These are phyloP conservation scores for Nothoprocta perdicaria DNA, from an alignment of 2,113 vertebrate species.

Conservation along the genomic window DNA sequence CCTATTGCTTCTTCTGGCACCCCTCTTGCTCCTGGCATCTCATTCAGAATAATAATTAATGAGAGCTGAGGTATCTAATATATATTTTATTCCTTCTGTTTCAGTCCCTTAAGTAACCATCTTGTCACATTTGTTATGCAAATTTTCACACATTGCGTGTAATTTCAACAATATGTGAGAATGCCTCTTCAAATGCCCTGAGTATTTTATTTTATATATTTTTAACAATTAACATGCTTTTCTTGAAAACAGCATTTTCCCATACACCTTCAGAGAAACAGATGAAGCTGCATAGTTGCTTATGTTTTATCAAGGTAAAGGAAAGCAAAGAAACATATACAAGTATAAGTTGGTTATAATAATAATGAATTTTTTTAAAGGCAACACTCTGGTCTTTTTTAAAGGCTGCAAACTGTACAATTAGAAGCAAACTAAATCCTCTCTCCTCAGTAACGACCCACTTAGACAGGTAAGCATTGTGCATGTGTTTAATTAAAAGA, in stretches of 20 bases:
- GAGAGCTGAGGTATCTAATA: conserved; percentile 67
- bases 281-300: conserved; percentile 66
- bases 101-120: conserved; percentile 79
- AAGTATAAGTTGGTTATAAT: conserved; percentile 29
- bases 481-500: conserved; percentile 45
- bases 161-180: conserved; percentile 75
- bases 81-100: conserved; percentile 76
- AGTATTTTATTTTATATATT: conserved; percentile 72
- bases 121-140: conserved; percentile 81
- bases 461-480: conserved; percentile 20
- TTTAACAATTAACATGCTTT: conserved; percentile 64
- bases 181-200: conserved; percentile 65
- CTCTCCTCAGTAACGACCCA: conserved; percentile 43
- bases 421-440: conserved; percentile 38
- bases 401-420: conserved; percentile 37
- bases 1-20: conserved; percentile 52
- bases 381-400: conserved; percentile 10
- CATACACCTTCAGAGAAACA: conserved; percentile 57
- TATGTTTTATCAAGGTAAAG: conserved; percentile 67
- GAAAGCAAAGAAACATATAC: conserved; percentile 61
- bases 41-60: conserved; percentile 78
- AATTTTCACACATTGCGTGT: conserved; percentile 64
- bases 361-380: conserved; percentile 27
- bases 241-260: conserved; percentile 67
- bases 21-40: conserved; percentile 69